Conservation (phyloP, 2,888 invertebrate genomes). For the Rhimphoctona megacephalus region DNA sequence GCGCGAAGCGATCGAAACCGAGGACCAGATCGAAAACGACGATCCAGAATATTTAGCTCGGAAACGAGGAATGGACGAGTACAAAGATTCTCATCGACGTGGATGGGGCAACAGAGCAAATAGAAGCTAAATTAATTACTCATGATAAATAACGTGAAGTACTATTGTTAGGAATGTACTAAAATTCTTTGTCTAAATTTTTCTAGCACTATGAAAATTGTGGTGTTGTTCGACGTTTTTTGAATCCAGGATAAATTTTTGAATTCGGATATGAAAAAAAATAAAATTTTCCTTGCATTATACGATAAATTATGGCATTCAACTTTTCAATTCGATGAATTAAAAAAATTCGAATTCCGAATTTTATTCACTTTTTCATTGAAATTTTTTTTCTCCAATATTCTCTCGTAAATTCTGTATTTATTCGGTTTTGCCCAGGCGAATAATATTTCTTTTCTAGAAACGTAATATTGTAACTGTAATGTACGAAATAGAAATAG, state of each 20-base stretch:
- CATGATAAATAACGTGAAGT: not conserved
- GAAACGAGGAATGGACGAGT: slow-evolving; percentile 92
- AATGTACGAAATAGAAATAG: slow-evolving; percentile 14
- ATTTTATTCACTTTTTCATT: not conserved
- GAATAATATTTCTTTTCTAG: not conserved
- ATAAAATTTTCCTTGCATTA: not conserved
- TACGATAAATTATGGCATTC: not conserved
- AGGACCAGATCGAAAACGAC: slow-evolving; percentile 89
- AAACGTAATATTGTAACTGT: not conserved
- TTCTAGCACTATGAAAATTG: not conserved
- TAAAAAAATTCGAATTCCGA: not conserved
- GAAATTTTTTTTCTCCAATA: not conserved
- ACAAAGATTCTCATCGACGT: slow-evolving; percentile 93
- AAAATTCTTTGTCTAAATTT: not conserved
- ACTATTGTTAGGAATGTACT: not conserved
- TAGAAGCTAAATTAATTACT: slow-evolving; percentile 87
- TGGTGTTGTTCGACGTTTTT: not conserved
- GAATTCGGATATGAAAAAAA: not conserved
- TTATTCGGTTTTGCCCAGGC: not conserved
- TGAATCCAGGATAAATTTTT: not conserved
- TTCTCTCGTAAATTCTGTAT: not conserved
- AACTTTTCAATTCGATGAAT: not conserved
- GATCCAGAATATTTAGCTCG: slow-evolving; percentile 89
- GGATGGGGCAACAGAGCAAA: slow-evolving; percentile 95
- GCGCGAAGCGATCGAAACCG: slow-evolving; percentile 88